These are phyloP conservation scores for Lordiphosa andalusiaca DNA, from an alignment of 2,888 invertebrate species.

Conservation along the genomic window DNA sequence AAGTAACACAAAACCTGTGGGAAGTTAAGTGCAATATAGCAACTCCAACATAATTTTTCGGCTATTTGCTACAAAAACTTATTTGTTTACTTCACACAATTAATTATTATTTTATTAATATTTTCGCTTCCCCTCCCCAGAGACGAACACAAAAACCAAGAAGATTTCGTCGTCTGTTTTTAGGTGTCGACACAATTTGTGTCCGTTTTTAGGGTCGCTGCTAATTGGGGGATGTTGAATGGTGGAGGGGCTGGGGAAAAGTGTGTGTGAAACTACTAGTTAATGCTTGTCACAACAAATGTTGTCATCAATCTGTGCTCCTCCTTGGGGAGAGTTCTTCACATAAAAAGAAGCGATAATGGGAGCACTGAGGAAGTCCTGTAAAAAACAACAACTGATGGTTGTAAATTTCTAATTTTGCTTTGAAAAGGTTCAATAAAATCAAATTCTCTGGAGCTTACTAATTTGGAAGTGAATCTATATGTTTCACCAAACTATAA, in stretches of 20 bases:
- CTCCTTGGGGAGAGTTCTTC: conserved; percentile 31
- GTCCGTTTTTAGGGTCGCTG: conserved; percentile 31
- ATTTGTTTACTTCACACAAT: conserved; percentile 53
- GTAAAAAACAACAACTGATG: conserved; percentile 47
- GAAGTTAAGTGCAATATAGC: conserved; percentile 54
- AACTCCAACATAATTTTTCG: too few species aligned
- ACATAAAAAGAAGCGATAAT: not conserved
- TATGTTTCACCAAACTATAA: not conserved
- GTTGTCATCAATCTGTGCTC: conserved; percentile 60
- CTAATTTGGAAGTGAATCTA: not conserved
- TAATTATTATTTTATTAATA: conserved; percentile 62
- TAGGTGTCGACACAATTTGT: conserved; percentile 61
- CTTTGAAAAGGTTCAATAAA: not conserved
- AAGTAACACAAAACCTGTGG: conserved; percentile 64
- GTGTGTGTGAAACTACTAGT: conserved; percentile 71
- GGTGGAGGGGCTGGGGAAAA: conserved; percentile 8
- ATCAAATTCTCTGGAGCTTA: conserved; percentile 52
- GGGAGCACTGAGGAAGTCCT: conserved; percentile 33
- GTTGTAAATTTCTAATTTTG: conserved; percentile 48
- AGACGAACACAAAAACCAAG: conserved; percentile 2
- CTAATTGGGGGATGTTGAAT: conserved; percentile 37
- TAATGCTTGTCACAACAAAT: conserved; percentile 72
- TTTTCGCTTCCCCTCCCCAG: conserved; percentile 25
- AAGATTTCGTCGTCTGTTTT: conserved; percentile 22
- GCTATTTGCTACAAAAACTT: conserved; percentile 41